These are phyloP conservation scores for Corydoras sp. DNA, from an alignment of 2,113 vertebrate genomes.

Conservation along the genomic window DNA sequence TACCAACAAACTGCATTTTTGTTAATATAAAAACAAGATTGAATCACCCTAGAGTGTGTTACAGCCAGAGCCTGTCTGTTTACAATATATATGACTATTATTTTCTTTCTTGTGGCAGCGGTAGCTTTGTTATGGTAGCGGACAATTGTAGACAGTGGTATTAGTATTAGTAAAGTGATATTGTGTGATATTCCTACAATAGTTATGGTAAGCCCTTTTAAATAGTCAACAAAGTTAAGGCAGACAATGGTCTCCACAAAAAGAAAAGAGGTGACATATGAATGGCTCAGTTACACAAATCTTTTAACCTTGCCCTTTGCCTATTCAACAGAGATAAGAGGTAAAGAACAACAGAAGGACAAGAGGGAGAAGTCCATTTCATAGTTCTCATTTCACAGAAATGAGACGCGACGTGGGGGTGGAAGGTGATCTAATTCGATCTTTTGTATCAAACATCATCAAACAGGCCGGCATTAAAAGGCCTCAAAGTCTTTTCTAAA, in stretches of 20 bases:
- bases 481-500: background rate
- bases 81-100: too few relatives aligned
- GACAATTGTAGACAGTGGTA: too few relatives aligned
- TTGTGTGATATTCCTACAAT: too few relatives aligned
- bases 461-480: slow-evolving; percentile 14
- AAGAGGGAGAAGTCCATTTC: slow-evolving; percentile 44
- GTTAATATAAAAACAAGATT: too few relatives aligned
- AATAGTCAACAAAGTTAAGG: background rate
- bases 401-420: slow-evolving; percentile 18
- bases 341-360: slow-evolving; percentile 37
- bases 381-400: slow-evolving; percentile 30
- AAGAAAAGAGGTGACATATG: slow-evolving; percentile 37
- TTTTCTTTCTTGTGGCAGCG: too few relatives aligned
- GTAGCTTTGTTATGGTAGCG: too few relatives aligned
- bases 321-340: slow-evolving; percentile 66
- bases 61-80: too few relatives aligned
- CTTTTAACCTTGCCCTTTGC: slow-evolving; percentile 62
- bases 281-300: slow-evolving; percentile 52
- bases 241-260: slow-evolving; percentile 15
- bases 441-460: background rate
- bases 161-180: too few relatives aligned
- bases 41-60: too few relatives aligned
- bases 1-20: too few relatives aligned
- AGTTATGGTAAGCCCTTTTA: too few relatives aligned
- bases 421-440: slow-evolving; percentile 14